Conservation (phyloP, 2,797 vertebrate genomes). For the Leucoraja ocellata region DNA sequence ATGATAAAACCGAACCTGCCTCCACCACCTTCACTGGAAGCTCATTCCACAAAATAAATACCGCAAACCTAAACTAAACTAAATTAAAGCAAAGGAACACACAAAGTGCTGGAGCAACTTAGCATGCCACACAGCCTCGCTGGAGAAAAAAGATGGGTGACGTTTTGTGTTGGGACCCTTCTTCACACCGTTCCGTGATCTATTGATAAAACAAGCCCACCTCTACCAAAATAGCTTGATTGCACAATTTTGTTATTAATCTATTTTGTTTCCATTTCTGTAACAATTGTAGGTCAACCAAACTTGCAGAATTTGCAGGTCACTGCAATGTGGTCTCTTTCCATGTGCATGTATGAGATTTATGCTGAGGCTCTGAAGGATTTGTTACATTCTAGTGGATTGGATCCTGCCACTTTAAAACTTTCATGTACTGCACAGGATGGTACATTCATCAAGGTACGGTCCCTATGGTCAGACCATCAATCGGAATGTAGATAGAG, state of each 20-base stretch:
- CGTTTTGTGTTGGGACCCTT: too few relatives aligned
- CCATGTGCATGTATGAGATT: not conserved
- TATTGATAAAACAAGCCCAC: too few relatives aligned
- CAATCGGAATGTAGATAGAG: not conserved
- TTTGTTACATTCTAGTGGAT: conserved; percentile 31
- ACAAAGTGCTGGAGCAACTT: too few relatives aligned
- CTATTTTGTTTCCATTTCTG: not conserved
- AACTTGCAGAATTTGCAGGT: conserved; percentile 25
- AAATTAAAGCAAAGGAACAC: too few relatives aligned
- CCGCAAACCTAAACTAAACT: too few relatives aligned
- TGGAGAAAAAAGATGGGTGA: too few relatives aligned
- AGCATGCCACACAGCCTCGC: too few relatives aligned
- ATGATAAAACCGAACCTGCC: too few relatives aligned
- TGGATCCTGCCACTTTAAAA: conserved; percentile 21
- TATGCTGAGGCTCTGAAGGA: accelerated
- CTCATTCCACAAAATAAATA: too few relatives aligned
- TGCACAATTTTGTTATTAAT: not conserved
- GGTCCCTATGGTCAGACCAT: not conserved
- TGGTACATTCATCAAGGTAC: accelerated
- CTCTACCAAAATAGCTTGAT: not conserved
- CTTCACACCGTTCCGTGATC: too few relatives aligned
- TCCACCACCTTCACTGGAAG: too few relatives aligned
- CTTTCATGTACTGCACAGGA: not conserved
- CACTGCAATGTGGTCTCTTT: not conserved
- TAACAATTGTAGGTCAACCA: not conserved